phyloP scores from a whole-genome alignment of 2,888 invertebrate genomes.

The Noctua comes region DNA sequence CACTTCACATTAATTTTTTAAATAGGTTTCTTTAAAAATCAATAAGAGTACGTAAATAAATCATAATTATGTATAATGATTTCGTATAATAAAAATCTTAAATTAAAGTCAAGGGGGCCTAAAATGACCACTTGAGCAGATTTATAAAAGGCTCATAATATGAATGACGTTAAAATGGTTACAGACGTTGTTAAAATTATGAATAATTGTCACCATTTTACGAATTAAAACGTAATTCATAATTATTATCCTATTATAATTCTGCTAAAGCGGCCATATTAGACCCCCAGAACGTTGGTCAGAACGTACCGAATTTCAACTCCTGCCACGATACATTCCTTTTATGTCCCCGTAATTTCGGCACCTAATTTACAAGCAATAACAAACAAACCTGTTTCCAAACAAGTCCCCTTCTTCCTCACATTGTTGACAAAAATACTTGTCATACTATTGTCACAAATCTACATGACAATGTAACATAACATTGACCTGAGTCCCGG shows the following conservation, averaged over 20 bases:
- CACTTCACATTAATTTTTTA: no score
- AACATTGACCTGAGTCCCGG: constrained; percentile 82
- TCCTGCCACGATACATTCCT: not conserved
- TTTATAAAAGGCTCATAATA: no score
- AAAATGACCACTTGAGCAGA: no score
- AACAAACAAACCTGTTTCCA: constrained; percentile 20
- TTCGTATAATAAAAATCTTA: not conserved
- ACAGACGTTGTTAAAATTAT: no score
- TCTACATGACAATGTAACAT: constrained; percentile 86
- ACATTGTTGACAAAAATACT: constrained; percentile 75
- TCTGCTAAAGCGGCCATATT: no score
- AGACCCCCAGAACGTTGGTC: no score
- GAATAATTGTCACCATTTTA: not conserved
- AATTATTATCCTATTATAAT: no score
- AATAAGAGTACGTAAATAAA: not conserved
- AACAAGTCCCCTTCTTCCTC: constrained; percentile 35
- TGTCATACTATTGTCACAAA: constrained; percentile 74
- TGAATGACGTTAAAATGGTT: no score
- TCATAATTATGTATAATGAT: not conserved
- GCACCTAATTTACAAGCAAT: not conserved
- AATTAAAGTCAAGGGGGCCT: no score
- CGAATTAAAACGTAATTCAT: not conserved
- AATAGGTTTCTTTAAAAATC: no score
- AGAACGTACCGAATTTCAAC: not conserved
- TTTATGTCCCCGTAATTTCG: not conserved